These are phyloP conservation scores for Armadillidium nasatum DNA, from an alignment of 1,140 invertebrate species.

Conservation along the genomic window DNA sequence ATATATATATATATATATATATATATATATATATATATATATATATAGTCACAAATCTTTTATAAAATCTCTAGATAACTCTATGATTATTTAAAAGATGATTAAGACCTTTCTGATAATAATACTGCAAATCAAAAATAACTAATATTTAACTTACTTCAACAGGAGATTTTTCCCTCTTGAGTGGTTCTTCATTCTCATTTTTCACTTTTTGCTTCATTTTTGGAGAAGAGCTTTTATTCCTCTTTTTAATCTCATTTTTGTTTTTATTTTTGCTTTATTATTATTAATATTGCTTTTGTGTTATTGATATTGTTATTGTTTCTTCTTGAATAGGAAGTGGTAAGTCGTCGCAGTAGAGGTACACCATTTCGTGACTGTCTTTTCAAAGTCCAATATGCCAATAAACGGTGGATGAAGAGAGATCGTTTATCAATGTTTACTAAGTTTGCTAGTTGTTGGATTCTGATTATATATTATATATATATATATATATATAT, in stretches of 20 bases:
- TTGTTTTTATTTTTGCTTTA: neutral
- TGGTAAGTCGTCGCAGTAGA: slow-evolving; percentile 77
- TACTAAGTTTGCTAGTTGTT: slow-evolving; percentile 42
- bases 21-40: too few relatives aligned
- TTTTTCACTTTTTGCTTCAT: too few relatives aligned
- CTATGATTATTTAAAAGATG: too few relatives aligned
- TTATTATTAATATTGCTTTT: neutral
- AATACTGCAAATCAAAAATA: too few relatives aligned
- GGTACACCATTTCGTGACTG: slow-evolving; percentile 94
- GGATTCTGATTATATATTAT: slow-evolving; percentile 40
- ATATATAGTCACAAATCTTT: too few relatives aligned
- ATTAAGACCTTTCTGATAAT: too few relatives aligned
- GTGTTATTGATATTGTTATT: slow-evolving; percentile 34
- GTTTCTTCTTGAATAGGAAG: slow-evolving; percentile 51
- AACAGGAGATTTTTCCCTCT: too few relatives aligned
- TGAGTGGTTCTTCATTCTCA: too few relatives aligned
- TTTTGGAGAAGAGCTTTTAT: too few relatives aligned
- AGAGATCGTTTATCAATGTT: slow-evolving; percentile 69
- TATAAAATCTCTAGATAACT: too few relatives aligned
- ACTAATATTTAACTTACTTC: too few relatives aligned
- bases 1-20: neutral
- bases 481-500: neutral
- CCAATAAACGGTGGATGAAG: slow-evolving; percentile 68
- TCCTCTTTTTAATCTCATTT: too few relatives aligned
- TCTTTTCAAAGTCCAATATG: slow-evolving; percentile 64